Percentiles rank a stretch among this genome's conserved stretches.
Conservation (phyloP, 2,797 vertebrate species). For the Salarias fasciatus region DNA sequence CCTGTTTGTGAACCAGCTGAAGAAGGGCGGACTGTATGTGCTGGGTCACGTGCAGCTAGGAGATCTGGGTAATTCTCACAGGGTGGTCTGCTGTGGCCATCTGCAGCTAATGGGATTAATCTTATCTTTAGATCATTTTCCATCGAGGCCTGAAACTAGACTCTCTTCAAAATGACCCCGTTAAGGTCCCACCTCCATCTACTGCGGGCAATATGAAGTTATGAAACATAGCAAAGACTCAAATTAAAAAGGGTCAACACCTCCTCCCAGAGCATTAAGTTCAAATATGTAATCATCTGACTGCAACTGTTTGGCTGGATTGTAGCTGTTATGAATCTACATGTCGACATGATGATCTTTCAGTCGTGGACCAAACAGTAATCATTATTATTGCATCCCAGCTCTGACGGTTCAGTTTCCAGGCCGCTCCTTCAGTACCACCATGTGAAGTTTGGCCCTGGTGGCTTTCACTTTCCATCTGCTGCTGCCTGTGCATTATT, state of each 20-base stretch:
- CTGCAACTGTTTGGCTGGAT: no score
- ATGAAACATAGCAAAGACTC: no score
- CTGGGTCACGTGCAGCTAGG: constrained; percentile 95
- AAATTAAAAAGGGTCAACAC: no score
- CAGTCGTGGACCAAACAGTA: no score
- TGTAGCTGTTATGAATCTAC: no score
- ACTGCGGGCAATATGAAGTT: neutral
- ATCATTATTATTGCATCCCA: no score
- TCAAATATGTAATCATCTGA: no score
- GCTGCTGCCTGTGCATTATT: constrained; percentile 44
- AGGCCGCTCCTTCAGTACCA: neutral
- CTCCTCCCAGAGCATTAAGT: no score
- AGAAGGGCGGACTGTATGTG: constrained; percentile 95
- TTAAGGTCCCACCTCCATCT: neutral
- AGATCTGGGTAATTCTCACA: constrained; percentile 87
- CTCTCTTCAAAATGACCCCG: neutral
- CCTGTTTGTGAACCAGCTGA: constrained; percentile 94
- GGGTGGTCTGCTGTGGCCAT: constrained; percentile 21
- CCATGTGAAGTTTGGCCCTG: neutral
- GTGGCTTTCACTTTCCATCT: constrained; percentile 40
- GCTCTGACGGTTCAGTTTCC: neutral
- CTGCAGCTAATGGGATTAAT: constrained; percentile 37
- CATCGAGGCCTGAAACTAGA: neutral
- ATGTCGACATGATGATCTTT: no score
- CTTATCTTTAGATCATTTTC: constrained; percentile 43